Conservation (phyloP, 64 coral and sea anemone species). For the Dendronephthya gigantea region DNA sequence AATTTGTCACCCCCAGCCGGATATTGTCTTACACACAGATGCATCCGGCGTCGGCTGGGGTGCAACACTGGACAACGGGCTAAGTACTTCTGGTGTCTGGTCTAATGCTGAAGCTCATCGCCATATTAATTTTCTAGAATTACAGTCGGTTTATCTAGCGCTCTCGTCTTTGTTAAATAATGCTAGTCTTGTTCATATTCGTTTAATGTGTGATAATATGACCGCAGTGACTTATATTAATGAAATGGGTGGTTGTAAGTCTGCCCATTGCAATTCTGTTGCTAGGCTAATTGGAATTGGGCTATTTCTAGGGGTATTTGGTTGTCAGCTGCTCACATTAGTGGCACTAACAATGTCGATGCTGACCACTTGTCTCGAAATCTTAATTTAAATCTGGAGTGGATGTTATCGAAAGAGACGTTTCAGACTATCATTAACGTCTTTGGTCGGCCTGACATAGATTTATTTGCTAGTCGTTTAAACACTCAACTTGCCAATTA, state of each 20-base stretch:
- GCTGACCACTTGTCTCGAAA: background rate
- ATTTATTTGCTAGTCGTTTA: slow-evolving; percentile 35
- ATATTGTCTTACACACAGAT: background rate
- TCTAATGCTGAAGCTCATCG: background rate
- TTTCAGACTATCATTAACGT: background rate
- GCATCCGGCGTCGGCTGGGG: background rate
- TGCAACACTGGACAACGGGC: background rate
- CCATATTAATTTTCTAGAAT: background rate
- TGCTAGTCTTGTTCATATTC: background rate
- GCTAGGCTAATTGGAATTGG: background rate
- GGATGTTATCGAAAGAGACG: background rate
- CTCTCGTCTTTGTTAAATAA: background rate
- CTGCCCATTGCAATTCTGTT: background rate
- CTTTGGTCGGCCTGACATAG: slow-evolving; percentile 3
- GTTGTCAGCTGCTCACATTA: background rate
- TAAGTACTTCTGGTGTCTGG: background rate
- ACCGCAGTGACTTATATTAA: background rate
- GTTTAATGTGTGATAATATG: background rate
- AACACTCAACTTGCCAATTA: slow-evolving; percentile 14
- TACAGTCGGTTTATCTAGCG: background rate
- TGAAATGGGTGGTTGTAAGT: slow-evolving; percentile 13
- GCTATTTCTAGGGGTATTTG: background rate
- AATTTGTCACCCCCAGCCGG: background rate
- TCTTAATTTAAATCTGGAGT: background rate
- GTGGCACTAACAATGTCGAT: background rate